Conservation (phyloP, 1,140 invertebrate genomes). For the Sipha flava region DNA sequence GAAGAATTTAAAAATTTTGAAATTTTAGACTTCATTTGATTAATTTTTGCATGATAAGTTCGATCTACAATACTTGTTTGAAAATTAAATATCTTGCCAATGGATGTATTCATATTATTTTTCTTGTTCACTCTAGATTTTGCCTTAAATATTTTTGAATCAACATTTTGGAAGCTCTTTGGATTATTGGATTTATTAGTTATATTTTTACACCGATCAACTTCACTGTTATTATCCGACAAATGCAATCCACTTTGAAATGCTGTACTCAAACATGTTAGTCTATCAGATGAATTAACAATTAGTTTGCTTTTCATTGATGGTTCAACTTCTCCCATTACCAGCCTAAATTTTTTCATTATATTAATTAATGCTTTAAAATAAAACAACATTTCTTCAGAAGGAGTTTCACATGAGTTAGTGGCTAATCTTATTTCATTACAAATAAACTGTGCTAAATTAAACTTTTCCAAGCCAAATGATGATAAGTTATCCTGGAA, state of each 20-base stretch:
- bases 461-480: neutral
- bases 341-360: neutral
- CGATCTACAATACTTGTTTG: neutral
- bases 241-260: neutral
- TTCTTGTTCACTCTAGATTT: neutral
- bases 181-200: neutral
- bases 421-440: slow-evolving; percentile 13
- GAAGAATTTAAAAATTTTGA: neutral
- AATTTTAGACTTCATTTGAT: neutral
- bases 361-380: neutral
- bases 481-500: neutral
- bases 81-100: too few relatives aligned
- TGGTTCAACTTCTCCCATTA: neutral
- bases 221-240: neutral
- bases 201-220: neutral
- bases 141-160: neutral
- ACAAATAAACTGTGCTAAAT: slow-evolving; percentile 17
- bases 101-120: neutral
- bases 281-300: neutral
- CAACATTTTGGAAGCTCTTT: neutral
- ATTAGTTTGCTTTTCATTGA: neutral
- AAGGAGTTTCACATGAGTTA: neutral
- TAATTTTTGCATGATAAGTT: neutral
- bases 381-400: neutral
- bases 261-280: neutral